Percentiles rank a stretch among this genome's conserved stretches.
These are phyloP conservation scores for Budorcas taxicolor DNA, from an alignment of 2,113 vertebrate genomes.

Conservation along the genomic window DNA sequence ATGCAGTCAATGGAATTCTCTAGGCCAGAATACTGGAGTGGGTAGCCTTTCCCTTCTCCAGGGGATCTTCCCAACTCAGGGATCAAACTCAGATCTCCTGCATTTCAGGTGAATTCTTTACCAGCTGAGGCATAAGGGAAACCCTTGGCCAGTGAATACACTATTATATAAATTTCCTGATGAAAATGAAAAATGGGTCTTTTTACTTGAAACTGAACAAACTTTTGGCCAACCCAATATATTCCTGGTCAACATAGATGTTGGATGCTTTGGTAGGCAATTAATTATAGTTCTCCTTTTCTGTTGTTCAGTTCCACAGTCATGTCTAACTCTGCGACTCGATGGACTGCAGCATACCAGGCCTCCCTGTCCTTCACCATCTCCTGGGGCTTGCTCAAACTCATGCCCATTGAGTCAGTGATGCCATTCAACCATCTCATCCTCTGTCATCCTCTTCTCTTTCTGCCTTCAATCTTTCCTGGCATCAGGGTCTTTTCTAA, in stretches of 20 bases:
- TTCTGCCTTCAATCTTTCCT: background rate
- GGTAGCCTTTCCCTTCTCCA: background rate
- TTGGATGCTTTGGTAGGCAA: background rate
- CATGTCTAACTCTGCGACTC: accelerated
- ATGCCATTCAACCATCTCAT: background rate
- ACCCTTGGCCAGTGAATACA: background rate
- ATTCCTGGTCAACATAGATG: background rate
- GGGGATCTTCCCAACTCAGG: background rate
- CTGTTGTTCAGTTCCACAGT: background rate
- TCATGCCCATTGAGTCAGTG: background rate
- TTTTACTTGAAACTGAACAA: background rate
- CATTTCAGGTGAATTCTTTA: background rate
- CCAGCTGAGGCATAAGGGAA: background rate
- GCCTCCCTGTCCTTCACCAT: background rate
- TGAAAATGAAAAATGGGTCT: background rate
- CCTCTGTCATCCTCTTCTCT: background rate
- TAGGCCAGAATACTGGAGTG: background rate
- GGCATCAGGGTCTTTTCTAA: background rate
- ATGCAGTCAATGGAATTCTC: background rate
- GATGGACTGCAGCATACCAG: background rate
- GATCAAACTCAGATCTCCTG: background rate
- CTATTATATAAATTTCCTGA: background rate
- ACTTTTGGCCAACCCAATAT: background rate
- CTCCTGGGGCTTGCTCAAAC: background rate
- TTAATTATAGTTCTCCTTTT: background rate